Evolutionary conservation across 1,140 invertebrate genomes (phyloP).

Genomic region (Callitettix versicolor): DNA sequence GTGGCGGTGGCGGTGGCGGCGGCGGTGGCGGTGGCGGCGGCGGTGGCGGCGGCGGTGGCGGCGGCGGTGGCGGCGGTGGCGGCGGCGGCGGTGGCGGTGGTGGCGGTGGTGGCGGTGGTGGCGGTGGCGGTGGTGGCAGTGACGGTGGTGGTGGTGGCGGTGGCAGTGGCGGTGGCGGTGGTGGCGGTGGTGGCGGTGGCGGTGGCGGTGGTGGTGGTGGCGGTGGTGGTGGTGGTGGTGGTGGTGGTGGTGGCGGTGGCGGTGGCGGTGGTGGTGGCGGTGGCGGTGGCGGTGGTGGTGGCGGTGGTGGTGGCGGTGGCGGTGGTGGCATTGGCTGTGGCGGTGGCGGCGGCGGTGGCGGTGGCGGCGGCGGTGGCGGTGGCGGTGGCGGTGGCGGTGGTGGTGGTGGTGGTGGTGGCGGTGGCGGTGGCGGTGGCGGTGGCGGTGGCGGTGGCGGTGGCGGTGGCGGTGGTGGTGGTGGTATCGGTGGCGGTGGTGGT

Average conservation of each 20-base stretch:
- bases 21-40: constrained; percentile 7
- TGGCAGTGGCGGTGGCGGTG: background rate
- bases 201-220: too few relatives aligned
- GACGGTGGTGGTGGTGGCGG: too few relatives aligned
- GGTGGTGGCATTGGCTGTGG: constrained; percentile 6
- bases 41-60: too few relatives aligned
- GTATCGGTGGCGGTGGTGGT: too few relatives aligned
- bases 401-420: constrained; percentile 7
- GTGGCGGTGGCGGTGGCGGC: constrained; percentile 1
- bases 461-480: too few relatives aligned
- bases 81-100: constrained; percentile 4
- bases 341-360: constrained; percentile 9
- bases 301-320: background rate
- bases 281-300: background rate
- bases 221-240: background rate
- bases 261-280: constrained; percentile 1
- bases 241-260: background rate
- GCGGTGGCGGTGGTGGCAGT: constrained; percentile 4
- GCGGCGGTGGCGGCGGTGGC: constrained; percentile 6
- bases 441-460: constrained; percentile 12
- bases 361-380: constrained; percentile 11
- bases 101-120: constrained; percentile 3
- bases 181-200: background rate
- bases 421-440: constrained; percentile 9
- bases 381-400: constrained; percentile 11